A percentile compares a stretch with the other conserved stretches of the same genome.
These are phyloP conservation scores for Resseliella maxima DNA, from an alignment of 2,888 invertebrate species.

Conservation along the genomic window DNA sequence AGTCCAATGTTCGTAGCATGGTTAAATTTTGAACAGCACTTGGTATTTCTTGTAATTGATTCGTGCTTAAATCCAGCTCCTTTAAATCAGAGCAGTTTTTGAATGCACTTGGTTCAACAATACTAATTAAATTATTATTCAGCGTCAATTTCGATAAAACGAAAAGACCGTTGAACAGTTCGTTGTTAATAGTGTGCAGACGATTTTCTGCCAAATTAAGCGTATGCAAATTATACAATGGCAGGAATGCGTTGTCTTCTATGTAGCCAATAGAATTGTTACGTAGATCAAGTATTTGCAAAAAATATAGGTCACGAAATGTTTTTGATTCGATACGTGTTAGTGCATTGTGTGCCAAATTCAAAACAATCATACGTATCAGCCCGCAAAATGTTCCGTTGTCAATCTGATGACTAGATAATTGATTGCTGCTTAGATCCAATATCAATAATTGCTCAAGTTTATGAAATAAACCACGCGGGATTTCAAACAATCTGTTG, in stretches of 20 bases:
- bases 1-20: constrained; percentile 86
- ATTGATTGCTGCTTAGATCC: constrained; percentile 85
- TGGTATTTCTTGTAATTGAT: constrained; percentile 84
- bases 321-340: constrained; percentile 85
- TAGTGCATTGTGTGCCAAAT: constrained; percentile 86
- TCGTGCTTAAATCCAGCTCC: constrained; percentile 89
- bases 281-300: constrained; percentile 86
- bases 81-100: constrained; percentile 89
- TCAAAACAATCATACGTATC: constrained; percentile 84
- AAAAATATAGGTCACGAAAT: constrained; percentile 86
- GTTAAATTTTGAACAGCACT: constrained; percentile 84
- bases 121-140: constrained; percentile 85
- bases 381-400: constrained; percentile 87
- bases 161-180: constrained; percentile 85
- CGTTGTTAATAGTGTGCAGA: constrained; percentile 82
- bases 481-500: constrained; percentile 85
- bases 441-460: constrained; percentile 85
- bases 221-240: constrained; percentile 88
- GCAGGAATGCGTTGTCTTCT: constrained; percentile 87
- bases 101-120: constrained; percentile 83
- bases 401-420: constrained; percentile 86
- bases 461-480: constrained; percentile 84
- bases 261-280: constrained; percentile 91
- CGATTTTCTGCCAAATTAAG: constrained; percentile 90
- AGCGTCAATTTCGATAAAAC: constrained; percentile 86